These are phyloP conservation scores for Brienomyrus brachyistius DNA, from an alignment of 2,113 vertebrate genomes.

Conservation along the genomic window DNA sequence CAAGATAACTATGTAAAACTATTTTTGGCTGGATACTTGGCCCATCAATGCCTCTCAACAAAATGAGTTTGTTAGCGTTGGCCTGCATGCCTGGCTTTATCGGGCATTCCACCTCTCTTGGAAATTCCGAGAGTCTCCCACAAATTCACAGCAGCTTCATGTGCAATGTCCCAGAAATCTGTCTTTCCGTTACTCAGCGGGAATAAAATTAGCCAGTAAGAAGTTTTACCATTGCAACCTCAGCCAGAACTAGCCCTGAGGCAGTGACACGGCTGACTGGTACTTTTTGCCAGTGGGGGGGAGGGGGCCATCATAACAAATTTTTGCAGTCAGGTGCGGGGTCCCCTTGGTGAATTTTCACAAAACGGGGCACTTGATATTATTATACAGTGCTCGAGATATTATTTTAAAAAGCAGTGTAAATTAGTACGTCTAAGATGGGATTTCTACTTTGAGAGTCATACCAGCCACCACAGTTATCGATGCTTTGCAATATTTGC, in stretches of 20 bases:
- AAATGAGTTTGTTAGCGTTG: background rate
- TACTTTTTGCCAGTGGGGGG: background rate
- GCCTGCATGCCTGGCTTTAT: background rate
- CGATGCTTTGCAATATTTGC: no score
- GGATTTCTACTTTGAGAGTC: background rate
- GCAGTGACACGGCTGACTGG: background rate
- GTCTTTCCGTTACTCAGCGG: background rate
- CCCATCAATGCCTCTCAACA: background rate
- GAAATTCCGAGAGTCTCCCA: background rate
- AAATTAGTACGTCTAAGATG: background rate
- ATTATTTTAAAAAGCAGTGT: background rate
- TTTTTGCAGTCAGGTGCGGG: background rate
- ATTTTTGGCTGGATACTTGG: background rate
- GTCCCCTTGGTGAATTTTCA: background rate
- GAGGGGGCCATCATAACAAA: background rate
- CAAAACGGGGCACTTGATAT: background rate
- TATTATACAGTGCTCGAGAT: background rate
- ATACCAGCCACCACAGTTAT: no score
- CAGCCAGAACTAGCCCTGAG: background rate
- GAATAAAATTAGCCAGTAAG: background rate
- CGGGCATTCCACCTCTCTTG: background rate
- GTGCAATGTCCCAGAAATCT: background rate
- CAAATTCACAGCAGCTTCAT: background rate
- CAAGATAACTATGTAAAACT: background rate
- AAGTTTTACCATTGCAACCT: background rate